These are phyloP conservation scores for Chloroclystis v-ata DNA, from an alignment of 2,888 invertebrate species.

Conservation along the genomic window DNA sequence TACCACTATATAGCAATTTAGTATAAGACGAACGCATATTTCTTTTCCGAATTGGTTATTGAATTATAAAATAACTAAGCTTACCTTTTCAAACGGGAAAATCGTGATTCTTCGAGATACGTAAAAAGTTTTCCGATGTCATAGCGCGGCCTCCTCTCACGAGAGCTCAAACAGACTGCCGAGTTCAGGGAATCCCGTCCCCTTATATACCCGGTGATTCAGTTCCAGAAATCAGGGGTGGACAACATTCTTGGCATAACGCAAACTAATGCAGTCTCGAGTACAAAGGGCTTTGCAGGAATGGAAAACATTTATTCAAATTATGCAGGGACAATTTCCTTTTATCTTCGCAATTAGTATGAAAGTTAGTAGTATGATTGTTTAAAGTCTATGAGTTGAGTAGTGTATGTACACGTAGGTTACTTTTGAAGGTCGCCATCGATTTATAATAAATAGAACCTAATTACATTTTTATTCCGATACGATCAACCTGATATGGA, in stretches of 20 bases:
- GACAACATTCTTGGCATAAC: constrained; percentile 5
- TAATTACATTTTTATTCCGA: constrained; percentile 2
- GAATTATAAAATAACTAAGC: constrained; percentile 19
- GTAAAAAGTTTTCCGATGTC: constrained; percentile 60
- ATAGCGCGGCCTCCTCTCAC: constrained; percentile 33
- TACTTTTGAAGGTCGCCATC: background rate
- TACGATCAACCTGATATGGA: background rate
- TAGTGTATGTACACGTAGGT: no score
- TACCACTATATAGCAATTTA: no score
- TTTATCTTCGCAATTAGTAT: no score
- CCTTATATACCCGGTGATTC: constrained; percentile 59
- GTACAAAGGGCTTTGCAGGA: background rate
- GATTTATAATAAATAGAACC: background rate
- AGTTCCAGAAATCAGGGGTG: constrained; percentile 28
- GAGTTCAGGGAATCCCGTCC: constrained; percentile 45
- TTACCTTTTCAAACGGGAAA: constrained; percentile 51
- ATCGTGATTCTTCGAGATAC: constrained; percentile 45
- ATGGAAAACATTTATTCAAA: background rate
- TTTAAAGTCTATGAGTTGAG: no score
- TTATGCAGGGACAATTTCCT: no score
- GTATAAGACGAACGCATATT: no score
- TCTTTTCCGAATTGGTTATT: no score
- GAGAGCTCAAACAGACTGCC: constrained; percentile 36
- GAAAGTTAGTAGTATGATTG: no score
- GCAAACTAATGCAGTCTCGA: background rate